Evolutionary conservation across 1,140 invertebrate species (phyloP).

Genomic region (Trichomalopsis sarcophagae): DNA sequence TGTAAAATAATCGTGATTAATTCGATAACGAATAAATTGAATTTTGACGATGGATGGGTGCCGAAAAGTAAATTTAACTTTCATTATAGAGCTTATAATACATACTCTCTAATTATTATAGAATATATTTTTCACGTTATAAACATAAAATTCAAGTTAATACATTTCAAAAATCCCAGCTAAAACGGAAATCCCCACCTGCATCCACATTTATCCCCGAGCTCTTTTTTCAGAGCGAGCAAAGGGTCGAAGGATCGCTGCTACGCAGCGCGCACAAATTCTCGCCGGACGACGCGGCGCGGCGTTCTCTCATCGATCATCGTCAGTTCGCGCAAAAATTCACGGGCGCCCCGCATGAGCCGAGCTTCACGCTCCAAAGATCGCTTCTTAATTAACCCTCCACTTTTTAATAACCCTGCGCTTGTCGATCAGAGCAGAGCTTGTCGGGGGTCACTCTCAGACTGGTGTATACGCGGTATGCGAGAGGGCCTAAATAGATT

Average conservation of each 20-base stretch:
- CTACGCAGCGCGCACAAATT: slow-evolving; percentile 56
- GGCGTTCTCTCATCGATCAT: slow-evolving; percentile 66
- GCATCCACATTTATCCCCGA: background rate
- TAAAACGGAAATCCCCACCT: no score
- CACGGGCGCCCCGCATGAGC: slow-evolving; percentile 17
- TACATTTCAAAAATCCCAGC: no score
- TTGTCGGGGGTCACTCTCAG: background rate
- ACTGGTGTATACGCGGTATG: background rate
- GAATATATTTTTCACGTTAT: no score
- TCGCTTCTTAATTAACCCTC: slow-evolving; percentile 68
- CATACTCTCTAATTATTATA: no score
- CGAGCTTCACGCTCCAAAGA: slow-evolving; percentile 53
- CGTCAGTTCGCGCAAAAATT: slow-evolving; percentile 66
- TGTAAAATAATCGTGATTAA: no score
- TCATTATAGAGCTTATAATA: no score
- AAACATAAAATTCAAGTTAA: no score
- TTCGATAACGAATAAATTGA: no score
- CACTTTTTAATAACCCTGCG: slow-evolving; percentile 49
- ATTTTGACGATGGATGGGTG: no score
- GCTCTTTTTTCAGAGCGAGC: slow-evolving; percentile 1
- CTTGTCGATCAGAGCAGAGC: slow-evolving; percentile 42
- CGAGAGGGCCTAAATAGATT: slow-evolving; percentile 16
- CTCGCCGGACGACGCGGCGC: slow-evolving; percentile 31
- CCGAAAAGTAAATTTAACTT: no score
- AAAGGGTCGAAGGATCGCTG: slow-evolving; percentile 37